Evolutionary conservation across 2,888 invertebrate genomes (phyloP).

Genomic region (Parapristionchus giblindavisi): DNA sequence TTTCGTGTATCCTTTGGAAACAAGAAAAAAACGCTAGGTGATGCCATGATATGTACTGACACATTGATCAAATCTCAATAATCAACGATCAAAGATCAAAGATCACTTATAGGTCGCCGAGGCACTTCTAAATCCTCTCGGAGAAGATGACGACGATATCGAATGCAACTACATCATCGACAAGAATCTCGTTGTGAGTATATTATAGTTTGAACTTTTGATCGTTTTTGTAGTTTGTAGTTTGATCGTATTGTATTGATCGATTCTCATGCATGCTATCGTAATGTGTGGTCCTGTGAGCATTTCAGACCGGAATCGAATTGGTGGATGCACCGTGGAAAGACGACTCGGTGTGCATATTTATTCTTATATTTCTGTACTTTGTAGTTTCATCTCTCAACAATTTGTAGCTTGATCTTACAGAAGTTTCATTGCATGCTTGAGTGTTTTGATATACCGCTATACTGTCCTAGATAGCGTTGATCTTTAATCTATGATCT

Average conservation of each 20-base stretch:
- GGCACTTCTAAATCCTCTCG: slow-evolving; percentile 65
- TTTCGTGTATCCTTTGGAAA: too few species aligned
- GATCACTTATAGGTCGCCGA: slow-evolving; percentile 57
- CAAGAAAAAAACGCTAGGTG: too few species aligned
- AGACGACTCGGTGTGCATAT: not conserved
- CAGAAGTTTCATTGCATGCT: not conserved
- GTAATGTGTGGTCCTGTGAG: not conserved
- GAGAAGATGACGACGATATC: slow-evolving; percentile 58
- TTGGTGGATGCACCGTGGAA: slow-evolving; percentile 37
- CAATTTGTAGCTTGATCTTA: not conserved
- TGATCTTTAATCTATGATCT: not conserved
- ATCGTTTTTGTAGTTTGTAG: not conserved
- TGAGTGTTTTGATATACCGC: not conserved
- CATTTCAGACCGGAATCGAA: slow-evolving; percentile 35
- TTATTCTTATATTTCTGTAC: not conserved
- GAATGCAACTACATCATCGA: slow-evolving; percentile 66
- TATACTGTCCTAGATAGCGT: not conserved
- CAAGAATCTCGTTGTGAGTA: slow-evolving; percentile 63
- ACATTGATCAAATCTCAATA: too few species aligned
- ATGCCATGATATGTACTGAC: not conserved
- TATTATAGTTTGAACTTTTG: not conserved
- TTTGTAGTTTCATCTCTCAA: not conserved
- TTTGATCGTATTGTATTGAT: too few species aligned
- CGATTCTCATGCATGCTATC: slow-evolving; percentile 15
- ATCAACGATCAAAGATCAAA: too few species aligned